Evolutionary conservation across 2,113 vertebrate species (phyloP), one percentile per base, ranked within the genome.

Genomic region (Vidua macroura): DNA sequence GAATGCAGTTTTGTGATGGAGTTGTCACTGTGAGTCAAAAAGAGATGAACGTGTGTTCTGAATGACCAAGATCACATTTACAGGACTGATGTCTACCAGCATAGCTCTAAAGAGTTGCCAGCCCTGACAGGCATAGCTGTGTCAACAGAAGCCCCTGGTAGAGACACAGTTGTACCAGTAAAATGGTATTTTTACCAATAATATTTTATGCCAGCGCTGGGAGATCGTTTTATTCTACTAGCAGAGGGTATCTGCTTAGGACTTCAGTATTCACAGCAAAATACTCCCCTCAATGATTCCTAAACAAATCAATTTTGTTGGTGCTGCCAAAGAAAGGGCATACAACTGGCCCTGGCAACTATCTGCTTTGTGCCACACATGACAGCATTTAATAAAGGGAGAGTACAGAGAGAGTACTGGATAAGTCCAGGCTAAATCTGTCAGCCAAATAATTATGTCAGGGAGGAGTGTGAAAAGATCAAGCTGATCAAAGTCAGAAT

Each of bases 251-350:
- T 63, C 48, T 48, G 43, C 80, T 69, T 72, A 48, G 17, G 52
- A 81, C 88, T 95, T 94, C 81, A 95, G 83, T 68, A 86, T 92
- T 90, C 60, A 44, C 33, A 75, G 56, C 72, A 90, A 90, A 94
- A 63, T 59, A 86, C 24, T 78, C 35, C 48, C 44, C 33, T 92
- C 73, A 52, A 3, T 37, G 73, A 86, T 90, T 90, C 83, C 88
- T 92, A 93, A 90, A 78, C 68, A 48, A 56, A 79, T 91, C 78
- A 24, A 21, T 93, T 92, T 84, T 86, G 60, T 88, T 67, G 76
- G 64, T 33, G 33, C 70, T 93, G 79, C 69, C 68, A 59, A 78
- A 93, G 64, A 84, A 90, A 84, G 73, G 60, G 27, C 51, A 83
- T 28, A 43, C 37, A 86, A 80, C 60, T 67, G 64, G 73, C 88